Percentiles rank a stretch among this genome's conserved stretches.
These are phyloP conservation scores for Rhagonycha fulva DNA, from an alignment of 2,888 invertebrate species.

Conservation along the genomic window DNA sequence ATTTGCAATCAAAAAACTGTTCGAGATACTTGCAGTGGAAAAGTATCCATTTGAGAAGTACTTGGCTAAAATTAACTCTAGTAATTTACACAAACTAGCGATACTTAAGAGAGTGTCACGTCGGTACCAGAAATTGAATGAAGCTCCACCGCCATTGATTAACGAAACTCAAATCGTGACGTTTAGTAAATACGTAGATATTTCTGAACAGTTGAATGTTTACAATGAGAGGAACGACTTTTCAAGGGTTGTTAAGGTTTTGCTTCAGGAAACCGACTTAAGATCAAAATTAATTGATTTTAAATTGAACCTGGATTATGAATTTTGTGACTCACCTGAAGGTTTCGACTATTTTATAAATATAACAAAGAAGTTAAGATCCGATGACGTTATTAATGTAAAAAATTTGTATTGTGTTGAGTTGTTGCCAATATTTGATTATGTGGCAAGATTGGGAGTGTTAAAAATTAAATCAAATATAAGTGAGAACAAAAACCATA, in stretches of 20 bases:
- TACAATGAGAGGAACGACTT: slow-evolving; percentile 34
- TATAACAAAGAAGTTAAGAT: slow-evolving; percentile 26
- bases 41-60: slow-evolving; percentile 31
- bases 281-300: slow-evolving; percentile 34
- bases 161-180: slow-evolving; percentile 40
- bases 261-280: slow-evolving; percentile 18
- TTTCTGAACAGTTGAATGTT: slow-evolving; percentile 37
- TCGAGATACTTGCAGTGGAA: slow-evolving; percentile 30
- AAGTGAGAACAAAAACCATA: not conserved
- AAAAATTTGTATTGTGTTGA: slow-evolving; percentile 36
- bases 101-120: slow-evolving; percentile 46
- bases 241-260: slow-evolving; percentile 28
- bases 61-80: slow-evolving; percentile 41
- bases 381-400: slow-evolving; percentile 21
- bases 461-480: slow-evolving; percentile 18
- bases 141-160: slow-evolving; percentile 46
- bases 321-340: slow-evolving; percentile 36
- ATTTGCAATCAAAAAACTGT: slow-evolving; percentile 56
- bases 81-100: slow-evolving; percentile 45
- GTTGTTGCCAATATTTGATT: slow-evolving; percentile 42
- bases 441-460: slow-evolving; percentile 37
- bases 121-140: slow-evolving; percentile 43
- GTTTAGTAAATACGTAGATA: slow-evolving; percentile 32
- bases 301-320: slow-evolving; percentile 37
- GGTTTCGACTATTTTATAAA: slow-evolving; percentile 32